These are phyloP conservation scores for Catharus fuscescens DNA, from an alignment of 2,113 vertebrate genomes.

Conservation along the genomic window DNA sequence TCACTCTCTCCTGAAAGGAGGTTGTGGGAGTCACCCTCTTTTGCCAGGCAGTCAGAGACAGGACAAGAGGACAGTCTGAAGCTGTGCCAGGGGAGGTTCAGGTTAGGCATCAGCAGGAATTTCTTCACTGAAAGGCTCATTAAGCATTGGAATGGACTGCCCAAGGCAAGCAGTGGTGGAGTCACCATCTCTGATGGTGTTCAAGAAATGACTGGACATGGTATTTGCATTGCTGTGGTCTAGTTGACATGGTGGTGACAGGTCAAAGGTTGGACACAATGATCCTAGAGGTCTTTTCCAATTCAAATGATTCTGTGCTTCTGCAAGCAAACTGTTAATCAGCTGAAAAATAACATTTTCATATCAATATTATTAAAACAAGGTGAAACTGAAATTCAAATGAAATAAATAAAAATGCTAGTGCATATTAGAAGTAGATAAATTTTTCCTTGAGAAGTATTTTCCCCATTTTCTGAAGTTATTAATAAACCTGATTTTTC, in stretches of 20 bases:
- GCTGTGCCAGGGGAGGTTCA: background rate
- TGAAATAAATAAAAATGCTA: background rate
- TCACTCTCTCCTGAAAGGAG: background rate
- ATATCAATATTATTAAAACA: background rate
- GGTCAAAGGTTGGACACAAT: background rate
- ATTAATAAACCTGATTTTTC: background rate
- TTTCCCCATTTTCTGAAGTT: background rate
- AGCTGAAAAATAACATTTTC: background rate
- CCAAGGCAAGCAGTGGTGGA: background rate
- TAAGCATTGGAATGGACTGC: background rate
- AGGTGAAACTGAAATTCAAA: background rate
- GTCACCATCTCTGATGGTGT: background rate
- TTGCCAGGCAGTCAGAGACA: background rate
- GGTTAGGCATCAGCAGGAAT: background rate
- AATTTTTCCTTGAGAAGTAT: background rate
- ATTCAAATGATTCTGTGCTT: background rate
- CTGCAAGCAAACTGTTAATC: background rate
- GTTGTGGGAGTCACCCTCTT: background rate
- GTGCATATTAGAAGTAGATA: background rate
- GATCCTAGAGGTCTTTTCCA: background rate
- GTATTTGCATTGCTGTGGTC: background rate
- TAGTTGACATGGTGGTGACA: background rate
- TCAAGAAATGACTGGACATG: background rate
- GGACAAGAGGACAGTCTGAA: background rate
- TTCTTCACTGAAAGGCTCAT: background rate